Evolutionary conservation across 2,888 invertebrate genomes (phyloP), one percentile per base, ranked within the genome.

Genomic region (Corbicula japonica): DNA sequence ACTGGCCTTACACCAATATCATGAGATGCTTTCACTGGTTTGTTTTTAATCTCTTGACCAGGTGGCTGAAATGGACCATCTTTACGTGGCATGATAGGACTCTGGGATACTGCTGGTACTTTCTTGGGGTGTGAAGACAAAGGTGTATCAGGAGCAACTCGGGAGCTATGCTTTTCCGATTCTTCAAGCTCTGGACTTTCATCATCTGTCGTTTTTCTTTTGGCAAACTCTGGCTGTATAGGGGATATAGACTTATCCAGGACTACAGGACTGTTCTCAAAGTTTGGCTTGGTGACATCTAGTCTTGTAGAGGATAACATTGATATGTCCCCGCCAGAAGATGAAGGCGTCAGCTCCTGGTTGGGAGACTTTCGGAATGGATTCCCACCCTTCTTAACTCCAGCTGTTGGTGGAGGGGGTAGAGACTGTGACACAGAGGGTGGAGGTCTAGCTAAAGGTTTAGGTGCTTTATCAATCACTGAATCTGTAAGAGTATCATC

Each of bases 61-160:
- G 85, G 87, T 10, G 87, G 87, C 62, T 86, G 86, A 48, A 87
- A 87, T 38, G 86, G 83, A 56, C 86, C 85, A 50, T 87, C 87
- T 58, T 87, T 87, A 30, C 87, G 69, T 21, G 79, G 83, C 82
- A 86, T 75, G 4, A 87, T 83, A 21, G 87, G 86, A 52, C 87
- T 87, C 50, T 86, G 80, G 44, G 82, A 63, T 21, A 76, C 65
- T n/a, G 28, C 10, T 26, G 28, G 34, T 15, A 66, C 21, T 68
- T 71, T 74, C 41, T 66, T 70, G 21, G 69, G 28, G 18, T 62
- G 56, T 38, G 66, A 23, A 12, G 79, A 74, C 5, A 76, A 35
- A 32, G 83, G 83, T 46, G 78, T 76, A 41, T 76, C 82, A 15
- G 58, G 62, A 18, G 48, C 61, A 32, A 44, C 28, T 34, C 2